Conservation (phyloP, 2,797 vertebrate species). For the Leptatherina wallacei region DNA sequence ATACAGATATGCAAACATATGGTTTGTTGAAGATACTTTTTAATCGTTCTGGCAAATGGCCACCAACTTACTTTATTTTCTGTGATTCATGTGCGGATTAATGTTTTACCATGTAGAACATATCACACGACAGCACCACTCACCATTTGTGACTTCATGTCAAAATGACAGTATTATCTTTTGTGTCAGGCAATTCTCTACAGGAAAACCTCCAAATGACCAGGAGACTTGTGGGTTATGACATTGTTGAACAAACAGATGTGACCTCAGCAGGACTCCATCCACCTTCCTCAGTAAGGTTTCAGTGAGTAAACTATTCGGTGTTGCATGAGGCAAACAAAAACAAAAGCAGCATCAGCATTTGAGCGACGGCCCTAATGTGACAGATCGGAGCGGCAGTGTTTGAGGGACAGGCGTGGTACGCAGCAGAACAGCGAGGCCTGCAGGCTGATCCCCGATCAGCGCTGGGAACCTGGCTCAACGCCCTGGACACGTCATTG, state of each 20-base stretch:
- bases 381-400: conserved; percentile 65
- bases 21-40: conserved; percentile 30
- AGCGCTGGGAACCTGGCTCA: conserved; percentile 52
- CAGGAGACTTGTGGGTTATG: neutral
- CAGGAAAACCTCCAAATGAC: neutral
- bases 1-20: conserved; percentile 45
- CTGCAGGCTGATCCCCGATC: conserved; percentile 67
- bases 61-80: conserved; percentile 39
- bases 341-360: conserved; percentile 51
- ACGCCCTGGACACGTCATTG: conserved; percentile 62
- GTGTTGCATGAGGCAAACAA: conserved; percentile 53
- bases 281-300: conserved; percentile 4
- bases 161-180: neutral
- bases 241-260: neutral
- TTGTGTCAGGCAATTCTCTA: neutral
- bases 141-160: neutral
- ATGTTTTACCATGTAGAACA: neutral
- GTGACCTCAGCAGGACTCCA: neutral
- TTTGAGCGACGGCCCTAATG: conserved; percentile 71
- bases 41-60: conserved; percentile 23
- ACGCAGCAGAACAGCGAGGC: conserved; percentile 60
- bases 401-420: conserved; percentile 78
- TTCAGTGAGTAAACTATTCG: conserved; percentile 43
- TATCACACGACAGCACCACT: neutral
- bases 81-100: neutral